Base-by-base conservation (phyloP, 2,888 invertebrate genomes). In the Nesidiocoris tenuis region DNA sequence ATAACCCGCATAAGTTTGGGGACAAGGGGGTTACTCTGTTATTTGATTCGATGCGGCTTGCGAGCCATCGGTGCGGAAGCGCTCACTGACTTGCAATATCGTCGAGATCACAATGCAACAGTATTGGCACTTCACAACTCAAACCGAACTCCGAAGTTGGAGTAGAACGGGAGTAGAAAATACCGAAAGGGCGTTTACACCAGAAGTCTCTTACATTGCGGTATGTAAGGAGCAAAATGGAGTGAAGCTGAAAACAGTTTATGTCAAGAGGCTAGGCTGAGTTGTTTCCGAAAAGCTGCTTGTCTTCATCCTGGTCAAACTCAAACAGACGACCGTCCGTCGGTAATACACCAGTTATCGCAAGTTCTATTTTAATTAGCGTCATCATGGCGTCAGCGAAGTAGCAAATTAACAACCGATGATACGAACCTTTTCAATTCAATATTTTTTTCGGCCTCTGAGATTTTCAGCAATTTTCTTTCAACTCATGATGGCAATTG, bases 91-190 rank as follows among this genome's bases (percentile, higher is more conserved):
- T 39, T 39, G 39, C 12, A 39, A 39, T 39, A 39, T 39, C 39
- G 5, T 39, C 39, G 3, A 7, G 39, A 39, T 39, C 39, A 39
- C 39, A 39, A 39, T 39, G 39, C 39, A 39, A 24, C 64, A 24
- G 24, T 64, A 25, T 25, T 23, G 17, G 18, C 16, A 23, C 25
- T 24, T 64, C 64, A 25, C 64, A 64, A 23, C 25, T 64, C 64
- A 64, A 17, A 64, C 24, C 64, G 25, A 22, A 23, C 17, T 18
- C 18, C 24, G 24, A 18, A 64, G 25, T 39, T 22, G 25, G 24
- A 16, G 25, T 18, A 9, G 25, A 24, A 64, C 64, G 25, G 25
- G 24, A 25, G 64, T 12, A 64, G 18, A 24, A 64, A 64, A 64
- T 25, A 25, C 22, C 19, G 22, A 23, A 18, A 64, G 64, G 18